phyloP scores from a whole-genome alignment of 37 sponge, comb jelly and placozoan species.

The Ephydatia muelleri region DNA sequence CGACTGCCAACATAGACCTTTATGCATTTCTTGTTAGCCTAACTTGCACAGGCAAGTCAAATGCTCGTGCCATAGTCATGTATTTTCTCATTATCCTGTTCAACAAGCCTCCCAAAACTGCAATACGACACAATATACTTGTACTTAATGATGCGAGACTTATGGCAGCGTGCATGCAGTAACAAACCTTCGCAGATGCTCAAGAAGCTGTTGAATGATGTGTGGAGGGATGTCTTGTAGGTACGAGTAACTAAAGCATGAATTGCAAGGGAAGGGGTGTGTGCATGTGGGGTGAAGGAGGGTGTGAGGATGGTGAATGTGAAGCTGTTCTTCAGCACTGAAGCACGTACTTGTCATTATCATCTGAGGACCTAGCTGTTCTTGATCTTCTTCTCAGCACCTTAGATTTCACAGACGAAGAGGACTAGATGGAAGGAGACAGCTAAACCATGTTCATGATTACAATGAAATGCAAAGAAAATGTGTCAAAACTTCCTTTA shows the following conservation, averaged over 20 bases:
- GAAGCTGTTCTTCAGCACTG: neutral
- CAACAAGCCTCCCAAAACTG: no score
- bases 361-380: neutral
- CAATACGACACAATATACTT: no score
- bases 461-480: no score
- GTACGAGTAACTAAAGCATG: constrained; percentile 10
- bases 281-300: neutral
- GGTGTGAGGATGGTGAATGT: neutral
- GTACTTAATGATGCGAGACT: no score
- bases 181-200: constrained; percentile 48
- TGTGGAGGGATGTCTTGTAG: constrained; percentile 52
- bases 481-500: neutral
- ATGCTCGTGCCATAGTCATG: no score
- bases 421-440: constrained; percentile 6
- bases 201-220: constrained; percentile 33
- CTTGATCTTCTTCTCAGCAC: neutral
- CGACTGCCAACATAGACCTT: no score
- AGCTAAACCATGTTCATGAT: no score
- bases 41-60: no score
- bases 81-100: no score
- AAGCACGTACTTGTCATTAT: constrained; percentile 5
- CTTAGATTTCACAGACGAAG: neutral
- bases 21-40: no score
- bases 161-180: no score
- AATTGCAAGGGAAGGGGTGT: neutral